Percentiles rank a stretch among this genome's conserved stretches.
phyloP scores from a whole-genome alignment of 2,797 vertebrate species.

The Choloepus didactylus region DNA sequence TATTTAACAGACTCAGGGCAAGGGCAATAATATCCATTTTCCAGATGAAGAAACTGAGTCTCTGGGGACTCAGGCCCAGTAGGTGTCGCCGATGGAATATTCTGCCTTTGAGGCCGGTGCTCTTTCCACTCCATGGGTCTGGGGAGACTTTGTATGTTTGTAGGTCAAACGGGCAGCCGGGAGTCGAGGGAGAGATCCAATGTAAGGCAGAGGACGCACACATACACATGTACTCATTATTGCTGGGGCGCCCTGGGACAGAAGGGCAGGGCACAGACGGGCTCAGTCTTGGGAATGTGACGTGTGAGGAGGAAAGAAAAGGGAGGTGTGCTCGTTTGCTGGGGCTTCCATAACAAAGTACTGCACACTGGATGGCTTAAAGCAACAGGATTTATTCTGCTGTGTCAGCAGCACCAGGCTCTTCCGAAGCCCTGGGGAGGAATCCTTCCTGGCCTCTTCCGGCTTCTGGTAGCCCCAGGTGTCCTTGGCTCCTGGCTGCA shows the following conservation, averaged over 20 bases:
- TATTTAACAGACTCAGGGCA: neutral
- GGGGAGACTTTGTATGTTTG: neutral
- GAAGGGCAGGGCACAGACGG: neutral
- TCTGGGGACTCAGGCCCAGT: neutral
- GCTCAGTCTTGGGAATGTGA: neutral
- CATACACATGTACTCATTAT: neutral
- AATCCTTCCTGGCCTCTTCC: too few species aligned
- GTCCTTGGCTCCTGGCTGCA: too few species aligned
- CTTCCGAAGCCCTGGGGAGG: too few species aligned
- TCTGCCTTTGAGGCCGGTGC: neutral
- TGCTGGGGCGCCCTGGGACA: neutral
- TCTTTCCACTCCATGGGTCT: neutral
- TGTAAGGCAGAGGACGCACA: too few species aligned
- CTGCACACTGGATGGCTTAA: too few species aligned
- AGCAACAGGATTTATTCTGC: too few species aligned
- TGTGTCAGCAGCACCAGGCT: too few species aligned
- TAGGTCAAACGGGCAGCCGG: neutral
- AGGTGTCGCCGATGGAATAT: neutral
- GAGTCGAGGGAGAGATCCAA: neutral
- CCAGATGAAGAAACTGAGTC: neutral
- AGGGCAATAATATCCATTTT: neutral
- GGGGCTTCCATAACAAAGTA: too few species aligned
- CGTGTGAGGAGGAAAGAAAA: neutral
- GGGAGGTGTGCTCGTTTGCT: neutral
- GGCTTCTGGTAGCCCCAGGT: too few species aligned